Percentiles rank a stretch among this genome's conserved stretches.
Evolutionary conservation across 2,797 vertebrate species (phyloP).

Genomic region (Margarornis squamiger): DNA sequence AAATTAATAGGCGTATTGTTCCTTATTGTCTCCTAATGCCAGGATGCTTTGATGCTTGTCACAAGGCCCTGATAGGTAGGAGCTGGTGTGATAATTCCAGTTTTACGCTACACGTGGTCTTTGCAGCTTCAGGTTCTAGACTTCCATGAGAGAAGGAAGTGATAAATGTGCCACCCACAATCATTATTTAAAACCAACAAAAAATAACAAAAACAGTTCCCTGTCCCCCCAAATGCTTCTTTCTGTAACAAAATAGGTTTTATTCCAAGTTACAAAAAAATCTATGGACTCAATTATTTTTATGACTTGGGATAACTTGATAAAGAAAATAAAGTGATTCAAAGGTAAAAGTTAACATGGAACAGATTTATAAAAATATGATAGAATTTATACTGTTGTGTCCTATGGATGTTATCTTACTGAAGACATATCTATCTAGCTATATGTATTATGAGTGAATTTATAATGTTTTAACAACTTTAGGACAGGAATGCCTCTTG

Average conservation of each 20-base stretch:
- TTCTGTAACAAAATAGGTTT: neutral
- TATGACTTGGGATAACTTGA: neutral
- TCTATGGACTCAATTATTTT: neutral
- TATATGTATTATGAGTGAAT: neutral
- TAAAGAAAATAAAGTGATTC: neutral
- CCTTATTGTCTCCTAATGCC: neutral
- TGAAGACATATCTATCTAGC: neutral
- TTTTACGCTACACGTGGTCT: rapidly evolving
- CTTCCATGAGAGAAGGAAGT: neutral
- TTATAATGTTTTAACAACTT: neutral
- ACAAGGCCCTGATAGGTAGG: neutral
- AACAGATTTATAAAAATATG: neutral
- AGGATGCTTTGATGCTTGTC: neutral
- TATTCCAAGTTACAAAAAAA: neutral
- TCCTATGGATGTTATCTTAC: neutral
- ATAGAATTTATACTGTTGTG: neutral
- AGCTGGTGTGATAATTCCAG: neutral
- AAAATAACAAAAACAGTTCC: neutral
- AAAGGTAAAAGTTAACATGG: neutral
- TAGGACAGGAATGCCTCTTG: neutral
- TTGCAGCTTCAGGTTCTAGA: neutral
- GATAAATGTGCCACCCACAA: rapidly evolving
- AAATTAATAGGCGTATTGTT: neutral
- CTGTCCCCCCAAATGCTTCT: rapidly evolving
- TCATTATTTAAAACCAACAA: rapidly evolving